These are phyloP conservation scores for Coregonus suidteri DNA, from an alignment of 2,797 vertebrate genomes.

Conservation along the genomic window DNA sequence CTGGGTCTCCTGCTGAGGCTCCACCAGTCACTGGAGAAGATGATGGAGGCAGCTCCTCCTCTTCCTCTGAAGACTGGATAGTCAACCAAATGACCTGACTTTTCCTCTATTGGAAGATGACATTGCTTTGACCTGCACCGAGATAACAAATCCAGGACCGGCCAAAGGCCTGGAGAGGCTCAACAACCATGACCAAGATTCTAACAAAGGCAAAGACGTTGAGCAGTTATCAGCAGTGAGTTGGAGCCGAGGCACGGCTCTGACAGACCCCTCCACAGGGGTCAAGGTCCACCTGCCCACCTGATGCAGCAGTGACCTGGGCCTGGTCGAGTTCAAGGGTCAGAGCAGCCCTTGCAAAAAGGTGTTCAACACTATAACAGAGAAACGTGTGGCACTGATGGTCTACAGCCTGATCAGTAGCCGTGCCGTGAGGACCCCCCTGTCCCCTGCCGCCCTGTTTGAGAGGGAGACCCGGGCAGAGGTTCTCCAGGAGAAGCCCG, in stretches of 20 bases:
- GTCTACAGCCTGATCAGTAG: conserved; percentile 90
- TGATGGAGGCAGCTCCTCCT: conserved; percentile 63
- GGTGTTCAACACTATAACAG: conserved; percentile 77
- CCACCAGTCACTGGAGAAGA: conserved; percentile 22
- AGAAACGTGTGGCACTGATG: conserved; percentile 81
- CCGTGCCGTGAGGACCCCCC: conserved; percentile 79
- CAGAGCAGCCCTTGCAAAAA: conserved; percentile 60
- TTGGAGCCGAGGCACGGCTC: conserved; percentile 85
- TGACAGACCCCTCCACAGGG: conserved; percentile 69
- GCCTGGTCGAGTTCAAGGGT: conserved; percentile 37
- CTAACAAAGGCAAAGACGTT: conserved; percentile 30
- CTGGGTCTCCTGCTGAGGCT: conserved; percentile 57
- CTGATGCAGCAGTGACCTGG: conserved; percentile 15
- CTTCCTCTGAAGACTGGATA: conserved; percentile 71
- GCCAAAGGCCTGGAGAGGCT: conserved; percentile 14
- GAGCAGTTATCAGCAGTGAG: conserved; percentile 74
- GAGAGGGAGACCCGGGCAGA: conserved; percentile 80
- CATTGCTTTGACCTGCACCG: conserved; percentile 31
- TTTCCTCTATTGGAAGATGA: conserved; percentile 53
- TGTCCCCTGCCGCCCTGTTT: conserved; percentile 82
- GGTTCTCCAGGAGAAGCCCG: conserved; percentile 81
- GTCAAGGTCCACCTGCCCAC: conserved; percentile 77
- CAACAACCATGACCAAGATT: background rate
- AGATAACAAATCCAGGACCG: conserved; percentile 5
- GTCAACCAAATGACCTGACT: conserved; percentile 57